Conservation (phyloP, 2,113 vertebrate genomes). For the Siphamia tubifer region DNA sequence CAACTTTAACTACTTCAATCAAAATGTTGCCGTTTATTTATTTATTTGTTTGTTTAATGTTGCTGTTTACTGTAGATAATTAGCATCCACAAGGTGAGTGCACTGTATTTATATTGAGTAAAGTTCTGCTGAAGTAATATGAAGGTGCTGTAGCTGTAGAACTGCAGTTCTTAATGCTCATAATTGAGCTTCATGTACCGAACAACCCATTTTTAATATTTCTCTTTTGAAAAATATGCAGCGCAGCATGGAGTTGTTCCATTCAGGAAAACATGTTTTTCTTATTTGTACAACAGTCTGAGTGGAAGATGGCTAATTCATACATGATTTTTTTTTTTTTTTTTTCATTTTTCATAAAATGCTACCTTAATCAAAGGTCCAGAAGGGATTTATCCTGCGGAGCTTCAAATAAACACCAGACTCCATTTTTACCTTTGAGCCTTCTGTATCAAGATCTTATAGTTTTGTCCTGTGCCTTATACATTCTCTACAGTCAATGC, state of each 20-base stretch:
- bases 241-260: not conserved
- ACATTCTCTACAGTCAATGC: too few species aligned
- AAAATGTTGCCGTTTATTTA: constrained; percentile 9
- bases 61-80: too few species aligned
- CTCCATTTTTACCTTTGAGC: constrained; percentile 11
- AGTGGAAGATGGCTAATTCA: constrained; percentile 7
- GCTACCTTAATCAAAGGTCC: not conserved
- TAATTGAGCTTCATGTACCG: not conserved
- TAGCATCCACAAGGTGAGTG: too few species aligned
- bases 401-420: not conserved
- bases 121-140: too few species aligned
- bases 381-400: constrained; percentile 10
- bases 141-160: constrained; percentile 13
- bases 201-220: not conserved
- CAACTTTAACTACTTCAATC: constrained; percentile 2
- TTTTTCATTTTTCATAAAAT: constrained; percentile 9
- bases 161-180: not conserved
- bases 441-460: not conserved
- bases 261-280: not conserved
- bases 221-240: not conserved
- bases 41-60: too few species aligned
- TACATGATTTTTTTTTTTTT: too few species aligned
- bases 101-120: too few species aligned
- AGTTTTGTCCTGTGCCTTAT: constrained; percentile 36
- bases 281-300: constrained; percentile 1